Base-by-base conservation (phyloP, 30 jellyfish, hydroid and myxozoan species). In the Sanderia malayensis region DNA sequence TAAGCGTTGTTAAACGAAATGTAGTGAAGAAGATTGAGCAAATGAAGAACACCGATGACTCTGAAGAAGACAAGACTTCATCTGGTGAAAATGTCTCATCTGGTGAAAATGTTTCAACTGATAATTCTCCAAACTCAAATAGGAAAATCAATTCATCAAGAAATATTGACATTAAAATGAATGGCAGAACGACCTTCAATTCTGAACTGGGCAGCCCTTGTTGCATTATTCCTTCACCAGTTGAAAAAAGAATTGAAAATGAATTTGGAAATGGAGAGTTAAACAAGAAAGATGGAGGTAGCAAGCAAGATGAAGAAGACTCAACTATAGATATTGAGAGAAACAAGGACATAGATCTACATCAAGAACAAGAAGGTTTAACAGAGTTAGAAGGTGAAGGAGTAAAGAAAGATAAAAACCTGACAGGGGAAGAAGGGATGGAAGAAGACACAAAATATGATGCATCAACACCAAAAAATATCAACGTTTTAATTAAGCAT, bases 21-120 rank as follows among this genome's bases (percentile, higher is more conserved):
- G 98, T 92, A 45, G 93, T 83, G 23, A 93, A 70, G 32, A 82
- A 88, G 37, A 90, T 69, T 24, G 98, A 83, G 57, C 96, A 90
- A 17, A 90, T 90, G 15, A 81, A 57, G 69, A 74, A 95, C 15
- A 64, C 82, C 31, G 98, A 90, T 21, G 98, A 64, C 2, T 90
- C 98, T 21, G 98, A 90, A 17, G 98, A 90, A 32, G 90, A 79
- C 27, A 61, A 49, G 32, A 70, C 75, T 46, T 78, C 89, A 28
- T 78, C 82, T 18, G 85, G 85, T 27, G 94, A 72, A 21, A 46
- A 62, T 44, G 41, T 60, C 3, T 59, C 71, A 2, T 61, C 95
- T 13, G 85, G 85, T 27, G 94, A 72, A 21, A 46, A 62, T 44
- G 41, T 60, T 1, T 59, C 71, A 2, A 45, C 95, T 13, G 69